Base-by-base conservation (phyloP, 2,888 invertebrate genomes). In the Rosalia funebris region DNA sequence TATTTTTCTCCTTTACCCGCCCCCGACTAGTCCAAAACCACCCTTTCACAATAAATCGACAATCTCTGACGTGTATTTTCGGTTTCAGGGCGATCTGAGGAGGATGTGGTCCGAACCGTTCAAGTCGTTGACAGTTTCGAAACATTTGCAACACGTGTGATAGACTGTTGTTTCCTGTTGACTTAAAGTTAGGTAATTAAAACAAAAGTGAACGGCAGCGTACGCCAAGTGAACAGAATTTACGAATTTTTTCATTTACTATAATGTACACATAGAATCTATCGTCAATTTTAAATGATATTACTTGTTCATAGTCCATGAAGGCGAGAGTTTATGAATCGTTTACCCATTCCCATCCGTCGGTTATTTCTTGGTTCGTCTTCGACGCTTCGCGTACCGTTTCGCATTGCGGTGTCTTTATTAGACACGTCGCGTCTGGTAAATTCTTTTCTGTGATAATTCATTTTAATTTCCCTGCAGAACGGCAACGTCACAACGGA, bases 101-200 rank as follows among this genome's bases (percentile, higher is more conserved):
- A 88, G 96, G 76, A 98, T 98, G 97, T 98, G 98, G 98, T 95
- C 94, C 78, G 97, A 96, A 83, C 95, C 95, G 69, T 96, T 96
- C 83, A 93, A 93, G 83, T 86, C 91, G 72, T 90, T 92, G 75
- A 87, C 88, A 77, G 87, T 89, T 77, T 88, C 92, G 71, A 95
- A 93, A 83, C 90, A 91, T 83, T 85, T 91, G 61, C 77, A 76
- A 84, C 91, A 91, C 83, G 91, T 91, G 87, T 91, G 89, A 89
- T 81, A 79, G 69, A 74, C 66, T 72, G 63, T 68, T 70, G 66
- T 62, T 64, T 36, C 57, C 55, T 60, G 62, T 66, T 68, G 57
- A 68, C 61, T 62, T 66, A 64, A 61, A 62, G 57, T 68, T 66
- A 60, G 67, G 67, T 34, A 65, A 67, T 64, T 65, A 63, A 62